Conservation (phyloP, 2,888 invertebrate genomes). For the Agriopis aurantiaria region DNA sequence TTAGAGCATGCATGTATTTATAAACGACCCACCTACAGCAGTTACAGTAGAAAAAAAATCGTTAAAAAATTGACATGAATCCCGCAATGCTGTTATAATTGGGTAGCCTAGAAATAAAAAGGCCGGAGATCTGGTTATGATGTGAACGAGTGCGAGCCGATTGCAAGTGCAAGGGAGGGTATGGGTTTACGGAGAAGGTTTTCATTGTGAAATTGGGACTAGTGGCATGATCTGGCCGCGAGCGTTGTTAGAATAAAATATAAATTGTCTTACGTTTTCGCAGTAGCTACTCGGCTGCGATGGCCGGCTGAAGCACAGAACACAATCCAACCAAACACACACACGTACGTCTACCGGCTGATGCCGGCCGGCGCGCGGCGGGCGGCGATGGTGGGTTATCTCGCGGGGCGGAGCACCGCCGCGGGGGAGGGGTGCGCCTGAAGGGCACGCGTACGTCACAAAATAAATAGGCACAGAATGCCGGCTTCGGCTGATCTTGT, state of each 20-base stretch:
- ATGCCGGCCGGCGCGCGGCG: slow-evolving; percentile 40
- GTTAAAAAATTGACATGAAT: slow-evolving; percentile 25
- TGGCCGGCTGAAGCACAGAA: slow-evolving; percentile 42
- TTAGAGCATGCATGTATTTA: slow-evolving; percentile 49
- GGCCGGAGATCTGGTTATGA: slow-evolving; percentile 13
- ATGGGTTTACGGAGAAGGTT: not conserved
- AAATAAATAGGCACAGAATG: too few species aligned
- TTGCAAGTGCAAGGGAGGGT: slow-evolving; percentile 3
- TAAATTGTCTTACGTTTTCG: slow-evolving; percentile 41
- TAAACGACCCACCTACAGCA: slow-evolving; percentile 41
- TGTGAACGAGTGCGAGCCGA: slow-evolving; percentile 11
- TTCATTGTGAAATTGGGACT: not conserved
- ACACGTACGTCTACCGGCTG: slow-evolving; percentile 42
- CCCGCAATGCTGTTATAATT: slow-evolving; percentile 20
- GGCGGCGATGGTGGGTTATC: slow-evolving; percentile 39
- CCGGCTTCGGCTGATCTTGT: not conserved
- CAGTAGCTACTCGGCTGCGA: slow-evolving; percentile 34
- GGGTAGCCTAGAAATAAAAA: slow-evolving; percentile 22
- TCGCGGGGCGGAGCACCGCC: slow-evolving; percentile 24
- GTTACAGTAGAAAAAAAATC: slow-evolving; percentile 27
- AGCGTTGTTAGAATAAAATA: slow-evolving; percentile 13
- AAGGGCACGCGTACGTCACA: slow-evolving; percentile 19
- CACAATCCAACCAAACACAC: slow-evolving; percentile 40
- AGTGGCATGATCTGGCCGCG: slow-evolving; percentile 7
- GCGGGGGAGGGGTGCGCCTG: slow-evolving; percentile 26